These are phyloP conservation scores for Danio tinwini DNA, from an alignment of 2,797 vertebrate species.

Conservation along the genomic window DNA sequence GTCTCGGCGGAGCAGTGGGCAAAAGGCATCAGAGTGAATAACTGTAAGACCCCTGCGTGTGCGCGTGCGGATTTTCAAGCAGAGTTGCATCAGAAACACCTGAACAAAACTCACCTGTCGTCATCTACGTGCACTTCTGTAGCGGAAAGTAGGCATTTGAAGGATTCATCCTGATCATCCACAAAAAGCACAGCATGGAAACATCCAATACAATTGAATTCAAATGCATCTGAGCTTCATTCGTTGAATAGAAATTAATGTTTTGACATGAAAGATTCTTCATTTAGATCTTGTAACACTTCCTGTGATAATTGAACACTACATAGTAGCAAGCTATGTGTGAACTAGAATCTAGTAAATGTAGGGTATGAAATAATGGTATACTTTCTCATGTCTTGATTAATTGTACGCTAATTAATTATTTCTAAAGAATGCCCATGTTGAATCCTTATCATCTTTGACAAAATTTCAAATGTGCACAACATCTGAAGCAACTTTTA, in stretches of 20 bases:
- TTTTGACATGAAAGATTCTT: not conserved
- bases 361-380: not conserved
- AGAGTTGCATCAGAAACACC: conserved; percentile 7
- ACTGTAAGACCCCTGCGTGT: not conserved
- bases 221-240: not conserved
- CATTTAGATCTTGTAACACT: not conserved
- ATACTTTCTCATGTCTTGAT: not conserved
- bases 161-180: not conserved
- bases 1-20: conserved; percentile 1
- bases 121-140: conserved; percentile 4
- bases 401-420: not conserved
- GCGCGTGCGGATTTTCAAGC: not conserved
- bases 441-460: not conserved
- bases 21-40: conserved; percentile 22
- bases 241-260: not conserved
- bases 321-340: not conserved
- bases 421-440: not conserved
- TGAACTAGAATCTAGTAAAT: not conserved
- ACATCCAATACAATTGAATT: not conserved
- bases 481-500: not conserved
- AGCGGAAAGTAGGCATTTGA: not conserved
- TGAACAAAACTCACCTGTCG: conserved; percentile 23
- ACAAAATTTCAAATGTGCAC: not conserved
- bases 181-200: not conserved
- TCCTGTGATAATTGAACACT: not conserved